Evolutionary conservation across 2,888 invertebrate species (phyloP).

Genomic region (Troides aeacus): DNA sequence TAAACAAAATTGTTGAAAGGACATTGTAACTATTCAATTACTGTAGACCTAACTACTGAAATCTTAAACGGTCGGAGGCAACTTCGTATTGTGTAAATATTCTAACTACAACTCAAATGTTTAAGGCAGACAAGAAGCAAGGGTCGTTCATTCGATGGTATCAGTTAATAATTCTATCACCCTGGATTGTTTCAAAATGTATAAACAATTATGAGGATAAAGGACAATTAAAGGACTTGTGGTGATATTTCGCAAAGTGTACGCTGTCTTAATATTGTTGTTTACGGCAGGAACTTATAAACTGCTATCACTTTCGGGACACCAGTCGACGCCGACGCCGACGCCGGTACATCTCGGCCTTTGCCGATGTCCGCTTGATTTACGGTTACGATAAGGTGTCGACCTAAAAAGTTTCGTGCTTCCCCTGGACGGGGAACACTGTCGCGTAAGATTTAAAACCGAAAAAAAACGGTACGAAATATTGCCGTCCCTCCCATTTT

Average conservation of each 20-base stretch:
- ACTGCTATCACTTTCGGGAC: constrained; percentile 66
- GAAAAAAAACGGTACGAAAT: constrained; percentile 43
- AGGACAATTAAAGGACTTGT: not conserved
- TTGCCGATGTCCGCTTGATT: constrained; percentile 71
- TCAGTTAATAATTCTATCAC: too few relatives aligned
- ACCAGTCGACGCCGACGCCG: constrained; percentile 37
- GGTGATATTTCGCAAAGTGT: constrained; percentile 4
- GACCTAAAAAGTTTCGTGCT: constrained; percentile 68
- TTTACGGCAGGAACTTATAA: constrained; percentile 60
- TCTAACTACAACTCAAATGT: too few relatives aligned
- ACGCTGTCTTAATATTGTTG: constrained; percentile 53
- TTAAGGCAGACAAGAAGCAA: too few relatives aligned
- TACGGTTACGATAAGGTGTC: constrained; percentile 70
- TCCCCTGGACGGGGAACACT: constrained; percentile 48
- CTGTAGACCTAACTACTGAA: too few relatives aligned
- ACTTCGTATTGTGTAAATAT: too few relatives aligned
- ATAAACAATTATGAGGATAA: too few relatives aligned
- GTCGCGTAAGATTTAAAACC: constrained; percentile 67
- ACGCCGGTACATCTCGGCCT: constrained; percentile 54
- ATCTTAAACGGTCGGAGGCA: too few relatives aligned
- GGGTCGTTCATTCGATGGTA: too few relatives aligned
- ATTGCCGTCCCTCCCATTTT: constrained; percentile 37
- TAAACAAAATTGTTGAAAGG: too few relatives aligned
- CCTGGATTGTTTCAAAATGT: too few relatives aligned
- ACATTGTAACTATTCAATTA: too few relatives aligned